Percentiles rank a stretch among this genome's conserved stretches.
These are phyloP conservation scores for Chascanopsetta lugubris DNA, from an alignment of 2,113 vertebrate genomes.

Conservation along the genomic window DNA sequence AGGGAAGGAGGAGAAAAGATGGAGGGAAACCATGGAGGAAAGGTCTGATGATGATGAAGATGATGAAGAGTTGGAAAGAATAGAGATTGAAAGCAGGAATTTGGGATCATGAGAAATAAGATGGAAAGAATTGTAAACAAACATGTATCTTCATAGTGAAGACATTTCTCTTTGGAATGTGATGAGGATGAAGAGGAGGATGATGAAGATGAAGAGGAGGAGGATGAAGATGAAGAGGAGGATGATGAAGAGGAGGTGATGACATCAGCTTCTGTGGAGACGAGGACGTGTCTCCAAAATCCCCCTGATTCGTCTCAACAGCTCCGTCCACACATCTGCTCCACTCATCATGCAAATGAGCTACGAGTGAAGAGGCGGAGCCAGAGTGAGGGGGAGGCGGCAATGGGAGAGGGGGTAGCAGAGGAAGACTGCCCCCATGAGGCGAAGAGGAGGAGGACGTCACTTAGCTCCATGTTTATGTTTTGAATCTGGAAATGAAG, in stretches of 20 bases:
- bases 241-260: neutral
- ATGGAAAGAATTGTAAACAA: neutral
- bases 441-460: slow-evolving; percentile 1
- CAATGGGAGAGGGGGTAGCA: too few species aligned
- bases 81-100: neutral
- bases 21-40: neutral
- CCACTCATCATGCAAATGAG: slow-evolving; percentile 53
- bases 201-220: neutral
- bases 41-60: neutral
- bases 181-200: neutral
- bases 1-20: neutral
- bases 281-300: slow-evolving; percentile 28
- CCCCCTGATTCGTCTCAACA: slow-evolving; percentile 53
- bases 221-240: neutral
- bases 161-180: too few species aligned
- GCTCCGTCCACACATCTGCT: slow-evolving; percentile 57
- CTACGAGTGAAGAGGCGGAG: slow-evolving; percentile 7
- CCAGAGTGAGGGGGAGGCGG: too few species aligned
- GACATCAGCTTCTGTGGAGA: slow-evolving; percentile 24
- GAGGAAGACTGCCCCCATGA: slow-evolving; percentile 26
- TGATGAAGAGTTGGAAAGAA: neutral
- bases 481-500: slow-evolving; percentile 32
- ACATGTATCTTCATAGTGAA: neutral
- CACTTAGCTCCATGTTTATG: slow-evolving; percentile 16
- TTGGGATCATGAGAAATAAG: neutral